Evolutionary conservation across 2,888 invertebrate genomes (phyloP), one percentile per base, ranked within the genome.

Genomic region (Protonemura montana): DNA sequence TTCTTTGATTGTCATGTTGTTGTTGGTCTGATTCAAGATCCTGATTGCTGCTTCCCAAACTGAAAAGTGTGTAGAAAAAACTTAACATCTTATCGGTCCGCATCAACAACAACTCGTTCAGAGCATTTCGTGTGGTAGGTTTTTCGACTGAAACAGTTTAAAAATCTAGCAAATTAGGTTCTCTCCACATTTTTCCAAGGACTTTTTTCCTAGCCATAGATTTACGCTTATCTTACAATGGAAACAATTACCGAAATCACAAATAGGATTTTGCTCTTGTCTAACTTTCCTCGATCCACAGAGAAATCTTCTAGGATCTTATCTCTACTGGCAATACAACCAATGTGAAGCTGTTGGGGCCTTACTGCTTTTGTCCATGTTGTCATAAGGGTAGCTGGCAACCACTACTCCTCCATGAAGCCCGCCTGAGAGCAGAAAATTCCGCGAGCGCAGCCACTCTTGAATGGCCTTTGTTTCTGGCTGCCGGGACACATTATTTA

Each of bases 311-410:
- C n/a, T n/a, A n/a, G n/a, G n/a, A n/a, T n/a, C n/a, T n/a, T n/a
- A n/a, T n/a, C n/a, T n/a, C n/a, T n/a, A n/a, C n/a, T n/a, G n/a
- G n/a, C n/a, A n/a, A n/a, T n/a, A n/a, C n/a, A n/a, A n/a, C n/a
- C n/a, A n/a, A 10, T 6, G 35, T 10, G 10, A 10, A 35, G 7
- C 28, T 81, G 27, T 26, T 5, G 5, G 26, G 35, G 25, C 89
- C 90, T 90, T 89, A 92, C 92, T 89, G 87, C 89, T 88, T 87
- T 89, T 89, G 87, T 91, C 91, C 10, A 91, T 91, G 88, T 93
- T 93, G 89, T 95, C 95, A 89, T 92, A 95, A 0, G 95, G 95
- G 90, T 95, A 95, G 90, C 94, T 95, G 35, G 94, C 95, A 13
- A 95, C 95, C 86, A 95, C 89, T 1, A 94, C 93, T 3, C 95